Evolutionary conservation across 1,140 invertebrate genomes (phyloP).

Genomic region (Zaprionus gabonicus): DNA sequence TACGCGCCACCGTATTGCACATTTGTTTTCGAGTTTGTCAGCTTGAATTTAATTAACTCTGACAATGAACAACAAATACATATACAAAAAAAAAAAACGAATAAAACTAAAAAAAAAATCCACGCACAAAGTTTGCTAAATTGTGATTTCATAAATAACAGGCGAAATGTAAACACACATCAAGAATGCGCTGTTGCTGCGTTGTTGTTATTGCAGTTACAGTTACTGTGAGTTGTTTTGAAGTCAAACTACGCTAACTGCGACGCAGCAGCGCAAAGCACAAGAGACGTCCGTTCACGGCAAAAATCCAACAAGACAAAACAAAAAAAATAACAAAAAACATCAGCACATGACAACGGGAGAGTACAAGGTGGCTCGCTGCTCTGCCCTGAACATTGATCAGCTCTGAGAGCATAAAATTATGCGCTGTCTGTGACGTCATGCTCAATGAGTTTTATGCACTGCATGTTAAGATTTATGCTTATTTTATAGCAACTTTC

Average conservation of each 20-base stretch:
- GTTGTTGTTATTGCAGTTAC: constrained; percentile 29
- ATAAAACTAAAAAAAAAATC: constrained; percentile 23
- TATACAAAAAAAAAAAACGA: constrained; percentile 27
- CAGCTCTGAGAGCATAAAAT: constrained; percentile 20
- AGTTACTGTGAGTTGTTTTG: constrained; percentile 50
- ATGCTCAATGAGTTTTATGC: neutral
- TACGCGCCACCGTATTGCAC: constrained; percentile 31
- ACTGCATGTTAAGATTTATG: neutral
- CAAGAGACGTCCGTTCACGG: constrained; percentile 56
- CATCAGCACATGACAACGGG: constrained; percentile 25
- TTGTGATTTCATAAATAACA: constrained; percentile 26
- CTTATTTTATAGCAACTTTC: neutral
- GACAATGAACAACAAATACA: constrained; percentile 11
- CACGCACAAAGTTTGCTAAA: constrained; percentile 31
- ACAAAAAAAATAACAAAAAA: constrained; percentile 47
- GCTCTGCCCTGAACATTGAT: too few species aligned
- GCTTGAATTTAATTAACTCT: constrained; percentile 14
- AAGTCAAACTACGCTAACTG: constrained; percentile 54
- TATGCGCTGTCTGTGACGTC: constrained; percentile 15
- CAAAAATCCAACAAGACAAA: constrained; percentile 52
- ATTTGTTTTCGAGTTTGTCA: constrained; percentile 25
- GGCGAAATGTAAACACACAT: constrained; percentile 26
- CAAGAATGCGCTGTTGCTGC: constrained; percentile 13
- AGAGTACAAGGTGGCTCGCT: constrained; percentile 5
- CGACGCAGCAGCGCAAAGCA: constrained; percentile 54